These are phyloP conservation scores for Micrasema minimum DNA, from an alignment of 1,140 invertebrate species.

Conservation along the genomic window DNA sequence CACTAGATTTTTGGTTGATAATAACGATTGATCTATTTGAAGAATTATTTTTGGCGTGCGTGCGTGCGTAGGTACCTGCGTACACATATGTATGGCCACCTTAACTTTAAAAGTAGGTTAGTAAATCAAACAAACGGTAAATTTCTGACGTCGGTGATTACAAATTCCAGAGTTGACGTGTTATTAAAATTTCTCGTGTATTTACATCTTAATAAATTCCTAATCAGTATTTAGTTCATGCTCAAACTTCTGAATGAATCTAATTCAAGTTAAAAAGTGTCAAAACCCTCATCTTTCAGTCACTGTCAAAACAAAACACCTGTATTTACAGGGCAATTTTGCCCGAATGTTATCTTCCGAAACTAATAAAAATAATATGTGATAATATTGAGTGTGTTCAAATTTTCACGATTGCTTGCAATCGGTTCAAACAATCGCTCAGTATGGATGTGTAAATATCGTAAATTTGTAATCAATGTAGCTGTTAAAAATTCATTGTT, in stretches of 20 bases:
- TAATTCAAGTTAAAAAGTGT: too few species aligned
- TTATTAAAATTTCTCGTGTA: slow-evolving; percentile 10
- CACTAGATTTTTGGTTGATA: too few species aligned
- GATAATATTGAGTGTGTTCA: not conserved
- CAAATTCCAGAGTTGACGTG: slow-evolving; percentile 32
- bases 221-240: not conserved
- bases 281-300: too few species aligned
- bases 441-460: slow-evolving; percentile 9
- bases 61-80: too few species aligned
- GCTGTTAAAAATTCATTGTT: too few species aligned
- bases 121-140: slow-evolving; percentile 18
- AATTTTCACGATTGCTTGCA: too few species aligned
- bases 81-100: too few species aligned
- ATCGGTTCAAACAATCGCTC: not conserved
- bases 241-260: too few species aligned
- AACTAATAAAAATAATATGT: not conserved
- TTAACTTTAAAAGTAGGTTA: slow-evolving; percentile 25
- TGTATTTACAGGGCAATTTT: too few species aligned
- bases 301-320: slow-evolving; percentile 1
- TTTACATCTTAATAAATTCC: not conserved
- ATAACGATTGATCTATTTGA: too few species aligned
- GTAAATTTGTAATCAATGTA: slow-evolving; percentile 20
- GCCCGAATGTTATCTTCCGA: too few species aligned
- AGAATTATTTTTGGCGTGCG: too few species aligned
- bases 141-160: slow-evolving; percentile 7